These are phyloP conservation scores for Columba janthina DNA, from an alignment of 2,113 vertebrate species.

Conservation along the genomic window DNA sequence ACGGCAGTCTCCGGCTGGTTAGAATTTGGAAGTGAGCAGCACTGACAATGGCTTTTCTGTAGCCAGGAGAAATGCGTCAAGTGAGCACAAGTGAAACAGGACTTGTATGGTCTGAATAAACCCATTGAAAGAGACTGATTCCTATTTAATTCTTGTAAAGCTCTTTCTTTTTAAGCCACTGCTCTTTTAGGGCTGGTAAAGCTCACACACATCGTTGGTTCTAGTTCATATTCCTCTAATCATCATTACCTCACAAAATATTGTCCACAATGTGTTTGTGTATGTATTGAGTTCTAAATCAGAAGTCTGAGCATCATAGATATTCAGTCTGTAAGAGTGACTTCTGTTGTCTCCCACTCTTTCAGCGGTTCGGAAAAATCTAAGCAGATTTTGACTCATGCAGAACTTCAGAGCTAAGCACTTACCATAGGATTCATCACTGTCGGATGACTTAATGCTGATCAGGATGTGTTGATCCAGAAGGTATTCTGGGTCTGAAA, in stretches of 20 bases:
- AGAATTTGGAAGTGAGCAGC: background rate
- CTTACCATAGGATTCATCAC: conserved; percentile 94
- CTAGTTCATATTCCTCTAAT: background rate
- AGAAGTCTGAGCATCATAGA: background rate
- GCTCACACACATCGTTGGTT: background rate
- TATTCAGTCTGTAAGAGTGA: background rate
- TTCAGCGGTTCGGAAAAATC: background rate
- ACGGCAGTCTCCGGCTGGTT: background rate
- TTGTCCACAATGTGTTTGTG: background rate
- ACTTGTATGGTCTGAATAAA: background rate
- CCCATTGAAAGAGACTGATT: background rate
- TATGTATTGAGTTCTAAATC: background rate
- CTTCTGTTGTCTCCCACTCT: conserved; percentile 3
- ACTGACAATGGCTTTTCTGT: background rate
- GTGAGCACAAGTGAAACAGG: background rate
- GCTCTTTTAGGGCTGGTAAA: conserved; percentile 1
- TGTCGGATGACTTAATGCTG: conserved; percentile 93
- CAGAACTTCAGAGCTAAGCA: background rate
- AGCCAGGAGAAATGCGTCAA: background rate
- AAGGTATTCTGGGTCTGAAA: conserved; percentile 95
- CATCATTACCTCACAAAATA: background rate
- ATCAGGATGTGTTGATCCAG: conserved; percentile 97
- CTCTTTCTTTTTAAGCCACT: background rate
- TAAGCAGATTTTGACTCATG: conserved; percentile 40
- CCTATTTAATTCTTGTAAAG: background rate